Evolutionary conservation across 2,113 vertebrate species (phyloP).

Genomic region (Cavia porcellus): DNA sequence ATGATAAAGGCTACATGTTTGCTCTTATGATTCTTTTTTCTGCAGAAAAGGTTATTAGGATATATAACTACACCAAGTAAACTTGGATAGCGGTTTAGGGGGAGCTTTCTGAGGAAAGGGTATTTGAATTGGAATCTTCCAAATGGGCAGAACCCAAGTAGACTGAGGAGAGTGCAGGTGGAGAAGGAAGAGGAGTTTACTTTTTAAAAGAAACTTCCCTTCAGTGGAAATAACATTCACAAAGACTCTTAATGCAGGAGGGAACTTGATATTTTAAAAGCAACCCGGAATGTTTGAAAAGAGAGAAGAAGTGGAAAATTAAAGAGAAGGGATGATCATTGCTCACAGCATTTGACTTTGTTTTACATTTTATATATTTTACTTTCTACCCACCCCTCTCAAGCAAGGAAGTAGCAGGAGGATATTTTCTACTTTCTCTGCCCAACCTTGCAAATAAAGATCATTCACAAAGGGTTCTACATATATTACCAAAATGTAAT

Average conservation of each 20-base stretch:
- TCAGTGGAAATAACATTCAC: background rate
- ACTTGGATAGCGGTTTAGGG: background rate
- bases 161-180: background rate
- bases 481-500: conserved; percentile 40
- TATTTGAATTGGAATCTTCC: background rate
- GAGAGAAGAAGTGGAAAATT: background rate
- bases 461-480: conserved; percentile 59
- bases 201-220: background rate
- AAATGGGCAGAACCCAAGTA: background rate
- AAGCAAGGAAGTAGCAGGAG: background rate
- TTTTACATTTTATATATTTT: conserved; percentile 3
- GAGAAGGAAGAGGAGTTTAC: background rate
- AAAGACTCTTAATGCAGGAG: background rate
- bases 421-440: conserved; percentile 45
- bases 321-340: background rate
- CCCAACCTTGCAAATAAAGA: conserved; percentile 67
- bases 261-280: background rate
- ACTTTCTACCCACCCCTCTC: background rate
- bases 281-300: background rate
- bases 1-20: background rate
- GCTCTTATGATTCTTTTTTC: background rate
- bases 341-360: background rate
- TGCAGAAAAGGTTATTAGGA: background rate
- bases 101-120: background rate
- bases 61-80: background rate